A percentile compares a stretch with the other conserved stretches of the same genome.
Conservation (phyloP, 2,888 invertebrate genomes). For the Homarus gammarus region DNA sequence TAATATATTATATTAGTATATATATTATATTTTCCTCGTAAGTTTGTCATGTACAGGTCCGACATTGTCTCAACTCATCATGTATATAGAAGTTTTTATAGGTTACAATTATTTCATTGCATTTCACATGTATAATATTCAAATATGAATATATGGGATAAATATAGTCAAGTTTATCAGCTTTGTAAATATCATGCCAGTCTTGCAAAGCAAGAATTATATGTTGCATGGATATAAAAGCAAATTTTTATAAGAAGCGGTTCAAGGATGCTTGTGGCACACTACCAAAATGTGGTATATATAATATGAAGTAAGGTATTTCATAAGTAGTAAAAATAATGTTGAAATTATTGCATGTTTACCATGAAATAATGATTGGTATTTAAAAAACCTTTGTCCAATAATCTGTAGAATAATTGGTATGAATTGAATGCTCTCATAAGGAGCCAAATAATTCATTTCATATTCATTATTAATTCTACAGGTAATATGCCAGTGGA, state of each 20-base stretch:
- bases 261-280: conserved; percentile 23
- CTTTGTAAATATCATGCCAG: conserved; percentile 69
- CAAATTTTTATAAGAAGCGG: conserved; percentile 25
- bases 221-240: conserved; percentile 67
- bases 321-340: conserved; percentile 3
- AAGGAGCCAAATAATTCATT: conserved; percentile 25
- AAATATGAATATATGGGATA: conserved; percentile 68
- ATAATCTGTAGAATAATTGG: conserved; percentile 54
- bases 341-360: conserved; percentile 30
- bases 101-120: conserved; percentile 62
- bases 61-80: conserved; percentile 33
- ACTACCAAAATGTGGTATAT: conserved; percentile 35
- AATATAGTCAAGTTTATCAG: conserved; percentile 59
- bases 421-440: conserved; percentile 26
- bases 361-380: not conserved
- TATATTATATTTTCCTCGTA: conserved; percentile 3
- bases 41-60: conserved; percentile 62
- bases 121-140: conserved; percentile 71
- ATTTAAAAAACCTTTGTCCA: conserved; percentile 35
- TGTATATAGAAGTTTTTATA: conserved; percentile 57
- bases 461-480: conserved; percentile 23
- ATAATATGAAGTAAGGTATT: conserved; percentile 25
- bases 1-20: too few species aligned
- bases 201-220: conserved; percentile 71
- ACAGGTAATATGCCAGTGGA: conserved; percentile 43